A percentile compares a stretch with the other conserved stretches of the same genome.
Conservation (phyloP, 1,140 invertebrate genomes). For the Wasmannia auropunctata region DNA sequence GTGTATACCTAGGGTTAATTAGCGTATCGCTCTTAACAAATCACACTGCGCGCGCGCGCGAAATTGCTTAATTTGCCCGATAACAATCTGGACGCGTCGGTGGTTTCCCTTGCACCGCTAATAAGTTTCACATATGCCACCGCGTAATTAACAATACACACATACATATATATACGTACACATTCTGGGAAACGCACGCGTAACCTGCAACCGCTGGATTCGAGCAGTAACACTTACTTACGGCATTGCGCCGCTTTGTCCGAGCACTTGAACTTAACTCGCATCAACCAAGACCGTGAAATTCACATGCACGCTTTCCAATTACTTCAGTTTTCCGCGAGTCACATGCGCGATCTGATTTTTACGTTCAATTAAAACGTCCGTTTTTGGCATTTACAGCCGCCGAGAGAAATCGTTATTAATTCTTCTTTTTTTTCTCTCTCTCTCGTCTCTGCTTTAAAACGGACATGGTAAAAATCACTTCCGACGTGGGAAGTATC, state of each 20-base stretch:
- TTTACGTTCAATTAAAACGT: constrained; percentile 26
- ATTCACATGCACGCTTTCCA: constrained; percentile 8
- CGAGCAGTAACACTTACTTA: not conserved
- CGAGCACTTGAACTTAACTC: constrained; percentile 11
- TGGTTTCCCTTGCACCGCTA: not conserved
- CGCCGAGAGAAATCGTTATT: not conserved
- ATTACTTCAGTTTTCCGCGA: not conserved
- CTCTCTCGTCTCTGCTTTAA: constrained; percentile 29
- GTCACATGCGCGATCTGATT: not conserved
- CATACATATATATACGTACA: too few species aligned
- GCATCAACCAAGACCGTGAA: constrained; percentile 12
- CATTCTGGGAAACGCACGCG: too few species aligned
- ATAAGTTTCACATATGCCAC: constrained; percentile 9
- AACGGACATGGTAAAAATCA: not conserved
- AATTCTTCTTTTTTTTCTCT: not conserved
- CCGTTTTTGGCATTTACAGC: not conserved
- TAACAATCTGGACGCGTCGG: constrained; percentile 34
- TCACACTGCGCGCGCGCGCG: not conserved
- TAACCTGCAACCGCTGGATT: not conserved
- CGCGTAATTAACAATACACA: constrained; percentile 24
- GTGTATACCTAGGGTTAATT: constrained; percentile 52
- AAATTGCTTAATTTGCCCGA: constrained; percentile 25
- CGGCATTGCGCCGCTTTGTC: not conserved
- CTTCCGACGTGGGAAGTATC: not conserved
- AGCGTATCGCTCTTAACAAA: constrained; percentile 14